Evolutionary conservation across 2,797 vertebrate species (phyloP), one percentile per base, ranked within the genome.

Genomic region (Anolis apletophallus): DNA sequence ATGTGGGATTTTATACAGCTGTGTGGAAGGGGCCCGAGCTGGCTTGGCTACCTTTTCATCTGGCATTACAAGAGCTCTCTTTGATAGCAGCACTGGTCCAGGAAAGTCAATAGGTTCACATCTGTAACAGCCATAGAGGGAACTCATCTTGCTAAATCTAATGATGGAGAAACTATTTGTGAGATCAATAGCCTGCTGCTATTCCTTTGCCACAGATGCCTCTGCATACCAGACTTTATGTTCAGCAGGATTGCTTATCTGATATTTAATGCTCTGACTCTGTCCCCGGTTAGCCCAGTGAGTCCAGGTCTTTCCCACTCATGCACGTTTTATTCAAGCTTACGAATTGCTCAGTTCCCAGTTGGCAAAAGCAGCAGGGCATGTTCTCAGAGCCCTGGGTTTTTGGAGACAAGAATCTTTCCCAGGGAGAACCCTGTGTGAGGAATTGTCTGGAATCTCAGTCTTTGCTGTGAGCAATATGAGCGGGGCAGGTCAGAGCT

Each of bases 211-310:
- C 23, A 52, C 17, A 32, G 68, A 72, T 46, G 34, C 57, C 72
- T 83, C 61, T 83, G 81, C 74, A 59, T 85, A 78, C 67, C 84
- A 79, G 67, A 71, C 52, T 79, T 79, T 85, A 72, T 52, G 68
- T 68, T 64, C 64, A n/a, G 19, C 75, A 36, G 57, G 61, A 46
- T 76, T 72, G 50, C 54, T 85, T 80, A 80, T 80, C 68, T 87
- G 40, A 79, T 55, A n/a, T 74, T 54, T 12, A 78, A 78, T 83
- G 54, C 74, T 78, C 40, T 83, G 34, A 81, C 67, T 40, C 40
- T 61, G 55, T 59, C 26, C 68, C 54, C 84, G 72, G n/a, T 57
- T 34, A 57, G 67, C 84, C 36, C 67, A 57, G 32, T 29, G 71
- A 4, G 34, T 34, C 76, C 32, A 79, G 32, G 55, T 73, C 32